Percentiles rank a stretch among this genome's conserved stretches.
phyloP scores from a whole-genome alignment of 2,113 vertebrate species.

The Rallus limicola region DNA sequence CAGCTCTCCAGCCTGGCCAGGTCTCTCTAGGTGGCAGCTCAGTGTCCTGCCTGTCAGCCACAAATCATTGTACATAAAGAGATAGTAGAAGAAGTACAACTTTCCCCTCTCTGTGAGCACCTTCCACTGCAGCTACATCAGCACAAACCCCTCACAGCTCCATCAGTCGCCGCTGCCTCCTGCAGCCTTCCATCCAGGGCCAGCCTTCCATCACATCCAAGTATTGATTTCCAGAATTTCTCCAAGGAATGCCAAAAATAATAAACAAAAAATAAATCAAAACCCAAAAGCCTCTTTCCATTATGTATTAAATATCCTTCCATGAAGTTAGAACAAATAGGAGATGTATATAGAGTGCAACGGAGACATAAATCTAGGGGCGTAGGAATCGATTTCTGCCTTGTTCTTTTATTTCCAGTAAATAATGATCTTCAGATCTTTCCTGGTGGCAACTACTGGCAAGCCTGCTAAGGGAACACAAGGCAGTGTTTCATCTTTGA shows the following conservation, averaged over 20 bases:
- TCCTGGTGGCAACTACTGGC: slow-evolving; percentile 64
- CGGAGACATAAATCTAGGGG: slow-evolving; percentile 80
- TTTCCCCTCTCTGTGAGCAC: neutral
- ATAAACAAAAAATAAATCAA: slow-evolving; percentile 82
- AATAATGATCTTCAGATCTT: slow-evolving; percentile 81
- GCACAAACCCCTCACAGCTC: neutral
- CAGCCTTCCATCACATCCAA: slow-evolving; percentile 23
- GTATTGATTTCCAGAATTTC: slow-evolving; percentile 78
- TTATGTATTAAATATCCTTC: slow-evolving; percentile 81
- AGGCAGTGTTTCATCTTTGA: slow-evolving; percentile 55
- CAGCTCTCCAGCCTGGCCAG: too few species aligned
- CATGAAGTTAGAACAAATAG: slow-evolving; percentile 81
- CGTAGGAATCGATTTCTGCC: slow-evolving; percentile 78
- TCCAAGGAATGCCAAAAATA: slow-evolving; percentile 77
- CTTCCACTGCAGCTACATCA: neutral
- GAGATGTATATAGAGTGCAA: slow-evolving; percentile 77
- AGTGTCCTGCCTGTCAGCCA: too few species aligned
- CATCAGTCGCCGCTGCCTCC: slow-evolving; percentile 7
- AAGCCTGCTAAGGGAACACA: slow-evolving; percentile 59
- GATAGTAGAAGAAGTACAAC: neutral
- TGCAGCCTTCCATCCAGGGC: slow-evolving; percentile 9
- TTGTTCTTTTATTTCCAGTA: slow-evolving; percentile 82
- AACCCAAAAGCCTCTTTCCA: slow-evolving; percentile 76
- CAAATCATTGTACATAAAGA: neutral
- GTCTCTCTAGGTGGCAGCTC: too few species aligned